Evolutionary conservation across 2,113 vertebrate genomes (phyloP).

Genomic region (Rutilus rutilus): DNA sequence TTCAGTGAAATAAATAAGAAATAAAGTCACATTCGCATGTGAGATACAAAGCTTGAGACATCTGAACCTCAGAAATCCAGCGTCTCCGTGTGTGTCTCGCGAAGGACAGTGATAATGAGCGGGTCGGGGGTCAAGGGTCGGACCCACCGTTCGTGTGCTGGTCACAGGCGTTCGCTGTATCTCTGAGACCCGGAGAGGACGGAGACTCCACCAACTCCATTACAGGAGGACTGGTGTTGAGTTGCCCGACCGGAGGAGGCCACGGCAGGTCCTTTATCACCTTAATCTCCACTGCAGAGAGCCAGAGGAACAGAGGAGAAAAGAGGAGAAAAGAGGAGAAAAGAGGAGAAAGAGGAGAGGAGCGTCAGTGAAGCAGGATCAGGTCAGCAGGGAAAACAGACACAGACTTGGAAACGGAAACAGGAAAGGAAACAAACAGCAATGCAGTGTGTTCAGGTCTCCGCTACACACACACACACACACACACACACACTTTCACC

Average conservation of each 20-base stretch:
- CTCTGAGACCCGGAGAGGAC: conserved; percentile 71
- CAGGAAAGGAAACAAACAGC: conserved; percentile 35
- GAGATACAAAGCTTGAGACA: neutral
- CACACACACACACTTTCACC: too few relatives aligned
- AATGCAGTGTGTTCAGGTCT: neutral
- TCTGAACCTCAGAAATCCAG: neutral
- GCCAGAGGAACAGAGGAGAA: conserved; percentile 53
- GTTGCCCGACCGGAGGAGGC: conserved; percentile 96
- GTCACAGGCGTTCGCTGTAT: conserved; percentile 64
- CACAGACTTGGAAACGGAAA: conserved; percentile 49
- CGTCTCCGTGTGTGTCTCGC: too few relatives aligned
- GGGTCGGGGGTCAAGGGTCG: conserved; percentile 56
- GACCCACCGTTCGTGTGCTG: conserved; percentile 83
- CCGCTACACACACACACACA: neutral
- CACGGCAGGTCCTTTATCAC: conserved; percentile 98
- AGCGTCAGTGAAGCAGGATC: conserved; percentile 35
- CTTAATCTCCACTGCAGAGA: conserved; percentile 96
- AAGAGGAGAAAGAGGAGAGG: conserved; percentile 36
- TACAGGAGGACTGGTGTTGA: conserved; percentile 84
- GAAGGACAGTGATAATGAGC: neutral
- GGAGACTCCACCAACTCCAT: conserved; percentile 78
- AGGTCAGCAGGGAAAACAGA: conserved; percentile 53
- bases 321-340: conserved; percentile 29
- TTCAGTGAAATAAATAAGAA: neutral
- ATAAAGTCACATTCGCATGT: neutral